Percentiles rank a stretch among this genome's conserved stretches.
Evolutionary conservation across 2,113 vertebrate genomes (phyloP).

Genomic region (Promerops cafer): DNA sequence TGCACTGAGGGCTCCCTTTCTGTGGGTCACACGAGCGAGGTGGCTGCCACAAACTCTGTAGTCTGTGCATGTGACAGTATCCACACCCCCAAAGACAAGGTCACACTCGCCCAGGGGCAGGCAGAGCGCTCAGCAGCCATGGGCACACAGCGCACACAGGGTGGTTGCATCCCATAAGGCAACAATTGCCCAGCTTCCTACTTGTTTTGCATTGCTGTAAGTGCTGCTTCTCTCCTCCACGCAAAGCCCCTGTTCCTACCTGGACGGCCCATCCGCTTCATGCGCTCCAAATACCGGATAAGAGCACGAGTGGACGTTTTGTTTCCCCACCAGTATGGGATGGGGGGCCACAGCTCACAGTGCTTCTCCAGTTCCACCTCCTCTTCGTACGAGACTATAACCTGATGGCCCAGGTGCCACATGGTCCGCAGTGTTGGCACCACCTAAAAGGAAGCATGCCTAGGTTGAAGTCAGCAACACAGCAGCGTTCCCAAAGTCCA

Average conservation of each 20-base stretch:
- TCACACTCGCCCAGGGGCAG: accelerated
- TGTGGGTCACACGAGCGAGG: accelerated
- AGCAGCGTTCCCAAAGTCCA: neutral
- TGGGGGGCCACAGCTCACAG: conserved; percentile 76
- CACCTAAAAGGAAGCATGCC: conserved; percentile 58
- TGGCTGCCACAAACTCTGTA: neutral
- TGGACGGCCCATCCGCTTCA: conserved; percentile 79
- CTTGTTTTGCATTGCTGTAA: neutral
- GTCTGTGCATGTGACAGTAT: accelerated
- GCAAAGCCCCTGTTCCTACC: conserved; percentile 44
- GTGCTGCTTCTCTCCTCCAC: accelerated
- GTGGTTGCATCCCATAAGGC: accelerated
- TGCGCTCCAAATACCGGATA: conserved; percentile 74
- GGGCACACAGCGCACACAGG: neutral
- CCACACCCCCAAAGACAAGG: accelerated
- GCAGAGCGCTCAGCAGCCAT: neutral
- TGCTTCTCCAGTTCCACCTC: conserved; percentile 15
- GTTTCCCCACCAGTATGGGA: conserved; percentile 90
- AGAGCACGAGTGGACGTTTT: conserved; percentile 67
- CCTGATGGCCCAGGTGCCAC: conserved; percentile 80
- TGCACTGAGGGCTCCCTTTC: neutral
- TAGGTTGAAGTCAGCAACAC: neutral
- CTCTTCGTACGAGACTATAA: conserved; percentile 83
- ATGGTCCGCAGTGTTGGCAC: conserved; percentile 73
- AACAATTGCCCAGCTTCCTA: accelerated